Evolutionary conservation across 2,797 vertebrate genomes (phyloP).

Genomic region (Propithecus perrieri): DNA sequence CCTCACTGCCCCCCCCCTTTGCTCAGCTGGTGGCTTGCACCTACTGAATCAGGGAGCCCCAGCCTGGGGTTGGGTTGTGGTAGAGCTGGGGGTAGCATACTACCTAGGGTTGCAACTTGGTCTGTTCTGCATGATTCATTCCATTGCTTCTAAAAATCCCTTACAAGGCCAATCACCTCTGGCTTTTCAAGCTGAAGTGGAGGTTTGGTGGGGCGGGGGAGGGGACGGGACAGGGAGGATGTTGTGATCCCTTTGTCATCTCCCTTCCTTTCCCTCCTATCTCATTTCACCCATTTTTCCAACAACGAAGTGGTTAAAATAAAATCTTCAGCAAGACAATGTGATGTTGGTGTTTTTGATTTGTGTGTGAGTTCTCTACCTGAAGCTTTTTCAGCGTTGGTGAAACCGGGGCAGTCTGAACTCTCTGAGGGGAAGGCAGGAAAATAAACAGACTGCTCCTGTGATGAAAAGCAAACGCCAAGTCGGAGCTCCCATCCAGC

Average conservation of each 20-base stretch:
- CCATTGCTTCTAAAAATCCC: not conserved
- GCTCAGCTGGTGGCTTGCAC: not conserved
- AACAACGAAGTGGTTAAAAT: not conserved
- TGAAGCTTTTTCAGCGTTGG: not conserved
- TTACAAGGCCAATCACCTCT: not conserved
- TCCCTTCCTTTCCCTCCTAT: not conserved
- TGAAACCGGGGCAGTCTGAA: not conserved
- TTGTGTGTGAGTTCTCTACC: not conserved
- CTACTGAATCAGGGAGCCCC: not conserved
- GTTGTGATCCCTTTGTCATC: not conserved
- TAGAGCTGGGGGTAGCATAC: not conserved
- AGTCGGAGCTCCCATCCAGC: not conserved
- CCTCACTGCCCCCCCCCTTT: rapidly evolving
- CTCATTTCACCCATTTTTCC: not conserved
- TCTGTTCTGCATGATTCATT: not conserved
- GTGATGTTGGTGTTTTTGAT: rapidly evolving
- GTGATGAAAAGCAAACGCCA: not conserved
- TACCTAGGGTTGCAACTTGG: not conserved
- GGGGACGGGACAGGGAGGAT: not conserved
- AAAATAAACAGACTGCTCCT: not conserved
- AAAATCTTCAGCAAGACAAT: not conserved
- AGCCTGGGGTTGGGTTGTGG: not conserved
- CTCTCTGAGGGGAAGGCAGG: not conserved
- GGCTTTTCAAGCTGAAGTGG: not conserved
- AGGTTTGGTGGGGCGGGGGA: too few species aligned